Evolutionary conservation across 1,140 invertebrate genomes (phyloP).

Genomic region (Vanessa atalanta): DNA sequence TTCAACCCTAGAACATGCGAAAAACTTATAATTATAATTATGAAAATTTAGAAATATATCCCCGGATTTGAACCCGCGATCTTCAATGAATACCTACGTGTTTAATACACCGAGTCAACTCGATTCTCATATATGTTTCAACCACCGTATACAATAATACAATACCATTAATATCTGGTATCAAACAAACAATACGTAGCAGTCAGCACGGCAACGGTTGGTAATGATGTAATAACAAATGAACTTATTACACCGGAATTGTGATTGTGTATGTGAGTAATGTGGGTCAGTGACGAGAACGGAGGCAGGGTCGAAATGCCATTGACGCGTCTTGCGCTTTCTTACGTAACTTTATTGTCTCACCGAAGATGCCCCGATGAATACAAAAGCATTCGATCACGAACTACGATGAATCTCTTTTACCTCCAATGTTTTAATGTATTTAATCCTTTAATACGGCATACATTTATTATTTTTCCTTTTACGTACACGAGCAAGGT

Average conservation of each 20-base stretch:
- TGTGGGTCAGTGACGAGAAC: conserved; percentile 75
- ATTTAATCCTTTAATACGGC: too few species aligned
- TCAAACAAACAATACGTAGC: not conserved
- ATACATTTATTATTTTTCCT: conserved; percentile 13
- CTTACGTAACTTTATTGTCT: conserved; percentile 74
- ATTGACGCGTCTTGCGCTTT: conserved; percentile 65
- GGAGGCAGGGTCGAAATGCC: conserved; percentile 72
- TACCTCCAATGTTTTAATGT: not conserved
- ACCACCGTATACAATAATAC: not conserved
- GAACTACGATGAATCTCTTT: not conserved
- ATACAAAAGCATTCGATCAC: conserved; percentile 35
- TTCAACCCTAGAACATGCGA: too few species aligned
- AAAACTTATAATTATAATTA: too few species aligned
- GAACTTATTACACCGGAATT: conserved; percentile 61
- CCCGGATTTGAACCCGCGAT: too few species aligned
- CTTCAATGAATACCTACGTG: too few species aligned
- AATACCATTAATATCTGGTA: not conserved
- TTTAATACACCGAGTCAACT: too few species aligned
- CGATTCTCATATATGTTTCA: too few species aligned
- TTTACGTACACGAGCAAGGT: conserved; percentile 25
- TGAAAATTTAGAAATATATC: too few species aligned
- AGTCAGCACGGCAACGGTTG: conserved; percentile 17
- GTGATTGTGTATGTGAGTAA: conserved; percentile 67
- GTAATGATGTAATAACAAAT: conserved; percentile 57
- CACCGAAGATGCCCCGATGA: conserved; percentile 30